Percentiles rank a stretch among this genome's conserved stretches.
Conservation (phyloP, 2,797 vertebrate genomes). For the Sarcophilus harrisii region DNA sequence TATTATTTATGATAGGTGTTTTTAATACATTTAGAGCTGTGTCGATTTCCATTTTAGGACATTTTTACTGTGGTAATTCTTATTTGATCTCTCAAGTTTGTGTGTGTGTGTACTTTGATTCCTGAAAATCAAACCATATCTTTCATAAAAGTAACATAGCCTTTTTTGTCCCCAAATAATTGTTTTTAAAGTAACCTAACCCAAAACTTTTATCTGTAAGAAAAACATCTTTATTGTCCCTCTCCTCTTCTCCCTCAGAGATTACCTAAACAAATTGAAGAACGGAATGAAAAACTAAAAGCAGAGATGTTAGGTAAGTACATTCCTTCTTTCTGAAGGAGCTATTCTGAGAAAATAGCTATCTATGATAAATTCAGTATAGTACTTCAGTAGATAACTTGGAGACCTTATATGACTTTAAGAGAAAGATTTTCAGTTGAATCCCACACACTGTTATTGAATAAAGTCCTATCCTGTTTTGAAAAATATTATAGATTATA, state of each 20-base stretch:
- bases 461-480: not conserved
- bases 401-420: not conserved
- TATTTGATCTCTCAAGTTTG: not conserved
- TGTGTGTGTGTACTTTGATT: not conserved
- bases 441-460: not conserved
- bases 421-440: slow-evolving; percentile 1
- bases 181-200: not conserved
- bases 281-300: slow-evolving; percentile 95
- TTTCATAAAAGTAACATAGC: not conserved
- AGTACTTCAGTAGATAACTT: slow-evolving; percentile 25
- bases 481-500: not conserved
- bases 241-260: slow-evolving; percentile 79
- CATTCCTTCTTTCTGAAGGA: not conserved
- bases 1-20: not conserved
- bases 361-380: slow-evolving; percentile 32
- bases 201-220: not conserved
- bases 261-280: slow-evolving; percentile 90
- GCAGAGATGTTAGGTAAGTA: slow-evolving; percentile 96
- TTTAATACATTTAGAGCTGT: not conserved
- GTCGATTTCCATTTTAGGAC: not conserved
- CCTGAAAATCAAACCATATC: not conserved
- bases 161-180: not conserved
- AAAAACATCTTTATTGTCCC: slow-evolving; percentile 50
- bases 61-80: not conserved
- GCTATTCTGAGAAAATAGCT: not conserved